Evolutionary conservation across 2,797 vertebrate genomes (phyloP).

Genomic region (Periparus ater): DNA sequence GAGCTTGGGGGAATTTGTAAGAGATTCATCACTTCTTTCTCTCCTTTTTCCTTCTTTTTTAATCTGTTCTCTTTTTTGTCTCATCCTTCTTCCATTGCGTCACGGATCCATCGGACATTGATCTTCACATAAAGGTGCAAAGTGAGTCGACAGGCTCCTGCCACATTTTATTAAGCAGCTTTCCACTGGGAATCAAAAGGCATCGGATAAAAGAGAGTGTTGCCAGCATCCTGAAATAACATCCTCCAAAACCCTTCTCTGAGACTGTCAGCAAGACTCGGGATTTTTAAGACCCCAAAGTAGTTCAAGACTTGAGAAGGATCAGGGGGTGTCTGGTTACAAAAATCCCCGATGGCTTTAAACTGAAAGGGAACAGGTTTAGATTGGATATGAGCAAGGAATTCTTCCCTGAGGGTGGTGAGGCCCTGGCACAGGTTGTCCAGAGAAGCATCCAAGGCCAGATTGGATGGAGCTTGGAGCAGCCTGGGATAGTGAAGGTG

Average conservation of each 20-base stretch:
- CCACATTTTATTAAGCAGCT: not conserved
- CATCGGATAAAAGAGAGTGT: not conserved
- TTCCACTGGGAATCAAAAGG: not conserved
- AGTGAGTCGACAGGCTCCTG: not conserved
- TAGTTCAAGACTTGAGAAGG: not conserved
- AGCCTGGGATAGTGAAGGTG: not conserved
- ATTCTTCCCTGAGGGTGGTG: not conserved
- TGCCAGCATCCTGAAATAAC: not conserved
- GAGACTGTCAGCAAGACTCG: not conserved
- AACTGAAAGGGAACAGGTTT: not conserved
- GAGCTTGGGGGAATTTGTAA: not conserved
- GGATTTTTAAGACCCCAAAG: not conserved
- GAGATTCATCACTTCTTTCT: not conserved
- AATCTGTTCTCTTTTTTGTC: not conserved
- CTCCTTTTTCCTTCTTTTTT: not conserved
- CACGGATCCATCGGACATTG: not conserved
- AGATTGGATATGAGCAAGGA: not conserved
- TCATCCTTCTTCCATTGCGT: not conserved
- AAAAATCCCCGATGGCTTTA: not conserved
- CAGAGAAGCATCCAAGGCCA: not conserved
- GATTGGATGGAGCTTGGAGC: fast-evolving
- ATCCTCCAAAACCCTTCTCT: not conserved
- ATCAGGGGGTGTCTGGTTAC: not conserved
- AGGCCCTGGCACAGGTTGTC: no score
- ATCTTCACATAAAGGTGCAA: not conserved